Evolutionary conservation across 92 coral and sea anemone genomes (phyloP).

Genomic region (Epizoanthus rinbou): DNA sequence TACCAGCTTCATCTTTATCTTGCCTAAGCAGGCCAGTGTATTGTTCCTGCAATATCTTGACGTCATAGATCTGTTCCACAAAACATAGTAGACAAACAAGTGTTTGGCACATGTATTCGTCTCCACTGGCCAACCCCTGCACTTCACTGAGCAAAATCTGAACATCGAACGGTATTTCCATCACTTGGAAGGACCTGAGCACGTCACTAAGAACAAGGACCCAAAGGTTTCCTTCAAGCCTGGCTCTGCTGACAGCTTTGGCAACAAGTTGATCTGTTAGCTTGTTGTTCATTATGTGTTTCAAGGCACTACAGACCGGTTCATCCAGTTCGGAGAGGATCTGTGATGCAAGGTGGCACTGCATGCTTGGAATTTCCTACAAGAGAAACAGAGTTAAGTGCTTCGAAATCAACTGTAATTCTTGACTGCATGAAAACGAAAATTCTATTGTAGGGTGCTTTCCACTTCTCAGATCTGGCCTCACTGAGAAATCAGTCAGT

Average conservation of each 20-base stretch:
- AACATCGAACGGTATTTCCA: neutral
- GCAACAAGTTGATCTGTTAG: conserved; percentile 19
- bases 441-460: no score
- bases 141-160: conserved; percentile 27
- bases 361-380: conserved; percentile 1
- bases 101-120: conserved; percentile 62
- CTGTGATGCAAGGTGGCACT: neutral
- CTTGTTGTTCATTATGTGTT: neutral
- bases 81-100: conserved; percentile 44
- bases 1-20: conserved; percentile 60
- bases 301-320: neutral
- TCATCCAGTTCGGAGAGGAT: conserved; percentile 1
- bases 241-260: conserved; percentile 22
- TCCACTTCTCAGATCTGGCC: no score
- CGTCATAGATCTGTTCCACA: conserved; percentile 64
- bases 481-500: no score
- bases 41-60: conserved; percentile 71
- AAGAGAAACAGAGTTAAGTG: neutral
- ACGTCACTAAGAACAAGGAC: conserved; percentile 33
- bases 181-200: conserved; percentile 1
- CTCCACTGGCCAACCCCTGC: conserved; percentile 42
- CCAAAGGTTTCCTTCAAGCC: conserved; percentile 23
- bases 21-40: conserved; percentile 38
- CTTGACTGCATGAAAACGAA: no score
- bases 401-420: no score